Base-by-base conservation (phyloP, 2,113 vertebrate species). In the Tympanuchus pallidicinctus region DNA sequence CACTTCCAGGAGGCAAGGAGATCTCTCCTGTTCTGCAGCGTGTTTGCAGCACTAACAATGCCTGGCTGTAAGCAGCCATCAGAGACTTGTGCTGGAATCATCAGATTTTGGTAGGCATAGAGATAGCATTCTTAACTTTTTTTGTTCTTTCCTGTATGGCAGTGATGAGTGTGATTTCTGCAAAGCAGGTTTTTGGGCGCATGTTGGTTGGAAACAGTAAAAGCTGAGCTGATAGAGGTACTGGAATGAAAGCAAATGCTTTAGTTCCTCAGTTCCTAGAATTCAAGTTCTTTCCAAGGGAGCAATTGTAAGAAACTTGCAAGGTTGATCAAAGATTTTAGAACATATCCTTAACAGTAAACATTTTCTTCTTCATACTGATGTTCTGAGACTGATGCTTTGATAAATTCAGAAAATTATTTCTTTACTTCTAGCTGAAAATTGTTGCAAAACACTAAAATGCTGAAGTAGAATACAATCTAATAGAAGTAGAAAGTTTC, bases 161-260 rank as follows among this genome's bases (percentile, higher is more conserved):
- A 34, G 3, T 32, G 19, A 43, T 45, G 52, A 9, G 22, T 52
- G n/a, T 48, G 30, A 36, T 73, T 69, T 72, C 67, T 73, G 27
- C 4, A 1, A 56, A 79, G 38, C 30, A 0, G 0, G 3, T 34
- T 66, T 77, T 48, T 52, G 19, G 54, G 36, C 17, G 45, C 0
- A 0, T 71, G 7, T 60, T 83, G 15, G 9, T 65, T 75, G 48
- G 50, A 10, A 91, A 15, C 34, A 64, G 5, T 56, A 36, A 79
- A 59, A 78, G 59, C 36, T 40, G 70, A 75, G 13, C 63, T 59
- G 45, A 40, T 28, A 14, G 5, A 6, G 28, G 5, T 63, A 38
- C 6, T 63, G 7, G 6, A 18, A 60, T 83, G 9, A 34, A 27
- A 87, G n/a, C 32, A 59, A 59, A 56, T 10, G 16, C 7, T 52